Percentiles rank a stretch among this genome's conserved stretches.
Evolutionary conservation across 2,113 vertebrate genomes (phyloP).

Genomic region (Abramis brama): DNA sequence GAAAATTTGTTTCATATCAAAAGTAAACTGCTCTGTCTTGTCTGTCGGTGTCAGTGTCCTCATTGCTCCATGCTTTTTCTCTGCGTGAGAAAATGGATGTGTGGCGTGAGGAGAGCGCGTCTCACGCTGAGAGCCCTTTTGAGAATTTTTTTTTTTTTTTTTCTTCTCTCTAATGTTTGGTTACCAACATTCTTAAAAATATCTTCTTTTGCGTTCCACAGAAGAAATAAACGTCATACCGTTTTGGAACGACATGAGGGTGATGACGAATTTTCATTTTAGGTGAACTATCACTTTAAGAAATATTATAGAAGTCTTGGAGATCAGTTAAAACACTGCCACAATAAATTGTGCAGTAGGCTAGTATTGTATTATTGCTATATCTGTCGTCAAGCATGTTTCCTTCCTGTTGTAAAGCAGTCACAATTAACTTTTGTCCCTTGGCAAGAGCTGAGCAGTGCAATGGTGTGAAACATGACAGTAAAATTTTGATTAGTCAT

Average conservation of each 20-base stretch:
- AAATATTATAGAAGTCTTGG: background rate
- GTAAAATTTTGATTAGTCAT: background rate
- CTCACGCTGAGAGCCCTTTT: background rate
- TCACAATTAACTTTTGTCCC: background rate
- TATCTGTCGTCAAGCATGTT: background rate
- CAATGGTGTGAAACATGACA: background rate
- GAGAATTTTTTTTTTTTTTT: no score
- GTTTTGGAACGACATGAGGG: background rate
- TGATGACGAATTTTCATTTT: background rate
- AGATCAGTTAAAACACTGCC: background rate
- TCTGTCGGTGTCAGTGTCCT: no score
- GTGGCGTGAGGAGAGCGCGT: no score
- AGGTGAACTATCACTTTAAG: background rate
- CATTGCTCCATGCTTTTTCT: no score
- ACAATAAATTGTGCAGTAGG: background rate
- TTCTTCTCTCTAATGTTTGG: background rate
- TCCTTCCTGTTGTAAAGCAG: constrained; percentile 23
- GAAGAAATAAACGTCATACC: background rate
- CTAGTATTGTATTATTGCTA: background rate
- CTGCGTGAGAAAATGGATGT: no score
- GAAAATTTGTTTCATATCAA: no score
- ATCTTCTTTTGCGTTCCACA: background rate
- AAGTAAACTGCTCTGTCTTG: no score
- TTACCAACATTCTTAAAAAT: background rate
- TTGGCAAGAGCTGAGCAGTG: background rate